Evolutionary conservation across 2,888 invertebrate species (phyloP).

Genomic region (Tenthredo amoena): DNA sequence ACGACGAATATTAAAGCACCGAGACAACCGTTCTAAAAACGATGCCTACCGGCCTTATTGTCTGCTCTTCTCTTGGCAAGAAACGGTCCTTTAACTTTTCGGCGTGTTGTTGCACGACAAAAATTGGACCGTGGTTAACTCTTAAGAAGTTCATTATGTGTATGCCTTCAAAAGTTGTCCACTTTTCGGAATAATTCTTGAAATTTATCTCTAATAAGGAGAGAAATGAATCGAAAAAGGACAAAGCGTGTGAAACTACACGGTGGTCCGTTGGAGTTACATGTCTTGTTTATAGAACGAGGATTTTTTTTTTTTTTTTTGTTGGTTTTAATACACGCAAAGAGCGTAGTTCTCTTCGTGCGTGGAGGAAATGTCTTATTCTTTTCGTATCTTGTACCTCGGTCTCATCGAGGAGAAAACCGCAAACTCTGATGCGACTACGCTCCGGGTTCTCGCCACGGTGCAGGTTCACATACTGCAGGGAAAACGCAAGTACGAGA

Average conservation of each 20-base stretch:
- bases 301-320: slow-evolving; percentile 3
- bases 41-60: slow-evolving; percentile 22
- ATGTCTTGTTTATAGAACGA: not conserved
- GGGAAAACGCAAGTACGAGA: slow-evolving; percentile 30
- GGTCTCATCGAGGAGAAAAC: slow-evolving; percentile 24
- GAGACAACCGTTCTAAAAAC: slow-evolving; percentile 47
- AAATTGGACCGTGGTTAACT: not conserved
- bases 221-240: not conserved
- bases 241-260: not conserved
- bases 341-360: slow-evolving; percentile 28
- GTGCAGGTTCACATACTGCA: not conserved
- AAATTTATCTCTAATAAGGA: not conserved
- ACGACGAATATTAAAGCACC: slow-evolving; percentile 67
- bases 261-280: not conserved
- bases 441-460: slow-evolving; percentile 5
- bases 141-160: not conserved
- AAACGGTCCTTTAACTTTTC: slow-evolving; percentile 2
- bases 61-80: not conserved
- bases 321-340: not conserved
- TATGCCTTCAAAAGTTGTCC: not conserved
- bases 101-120: not conserved
- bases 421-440: slow-evolving; percentile 25
- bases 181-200: not conserved
- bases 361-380: slow-evolving; percentile 23
- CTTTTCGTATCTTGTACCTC: not conserved